Percentiles rank a stretch among this genome's conserved stretches.
Conservation (phyloP, 1,140 invertebrate species). For the Trichonephila inaurata region DNA sequence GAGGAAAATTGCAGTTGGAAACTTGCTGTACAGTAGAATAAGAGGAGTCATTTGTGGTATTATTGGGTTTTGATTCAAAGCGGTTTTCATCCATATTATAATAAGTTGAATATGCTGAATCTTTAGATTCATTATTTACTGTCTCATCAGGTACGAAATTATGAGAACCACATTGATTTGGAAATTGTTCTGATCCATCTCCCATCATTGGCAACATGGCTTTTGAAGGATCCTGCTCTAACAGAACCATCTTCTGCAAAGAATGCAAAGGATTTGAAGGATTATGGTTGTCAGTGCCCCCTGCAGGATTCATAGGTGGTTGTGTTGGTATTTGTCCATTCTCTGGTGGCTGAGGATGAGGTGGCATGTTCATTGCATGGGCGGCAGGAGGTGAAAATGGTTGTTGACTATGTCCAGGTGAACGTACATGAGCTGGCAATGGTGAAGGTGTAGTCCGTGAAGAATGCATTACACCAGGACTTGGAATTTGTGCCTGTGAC, state of each 20-base stretch:
- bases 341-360: constrained; percentile 45
- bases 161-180: constrained; percentile 67
- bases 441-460: constrained; percentile 78
- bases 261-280: constrained; percentile 78
- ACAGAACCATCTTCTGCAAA: constrained; percentile 79
- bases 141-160: constrained; percentile 57
- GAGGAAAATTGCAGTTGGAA: constrained; percentile 69
- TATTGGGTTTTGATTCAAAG: constrained; percentile 74
- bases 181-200: constrained; percentile 57
- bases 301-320: constrained; percentile 9
- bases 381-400: constrained; percentile 77
- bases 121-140: constrained; percentile 68
- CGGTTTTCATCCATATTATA: constrained; percentile 78
- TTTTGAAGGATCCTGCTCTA: constrained; percentile 75
- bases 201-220: constrained; percentile 40
- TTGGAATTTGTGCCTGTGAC: constrained; percentile 77
- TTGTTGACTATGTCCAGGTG: constrained; percentile 77
- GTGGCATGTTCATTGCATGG: constrained; percentile 65
- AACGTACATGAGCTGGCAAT: constrained; percentile 75
- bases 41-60: constrained; percentile 11
- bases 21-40: constrained; percentile 66
- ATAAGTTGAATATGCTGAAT: constrained; percentile 77
- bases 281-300: constrained; percentile 35
- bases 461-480: constrained; percentile 77
- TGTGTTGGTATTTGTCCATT: constrained; percentile 48